These are phyloP conservation scores for Eptesicus fuscus DNA, from an alignment of 2,113 vertebrate genomes.

Conservation along the genomic window DNA sequence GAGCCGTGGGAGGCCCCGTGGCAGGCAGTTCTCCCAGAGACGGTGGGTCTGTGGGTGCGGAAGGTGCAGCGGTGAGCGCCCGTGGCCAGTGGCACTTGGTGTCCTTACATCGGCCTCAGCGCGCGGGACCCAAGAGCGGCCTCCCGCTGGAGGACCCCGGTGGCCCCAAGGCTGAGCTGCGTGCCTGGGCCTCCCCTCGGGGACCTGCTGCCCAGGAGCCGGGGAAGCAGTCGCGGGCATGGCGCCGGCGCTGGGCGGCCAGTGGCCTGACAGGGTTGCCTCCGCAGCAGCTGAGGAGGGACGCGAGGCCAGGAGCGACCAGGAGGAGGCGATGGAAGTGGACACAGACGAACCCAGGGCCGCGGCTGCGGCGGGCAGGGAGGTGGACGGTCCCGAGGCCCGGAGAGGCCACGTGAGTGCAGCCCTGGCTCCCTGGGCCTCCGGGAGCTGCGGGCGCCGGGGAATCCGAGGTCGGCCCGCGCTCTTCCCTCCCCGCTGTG, in stretches of 20 bases:
- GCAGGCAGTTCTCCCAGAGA: too few relatives aligned
- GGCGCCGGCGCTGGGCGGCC: rapidly evolving
- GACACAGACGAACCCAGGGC: rapidly evolving
- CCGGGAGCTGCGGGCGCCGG: not conserved
- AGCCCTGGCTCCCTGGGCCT: not conserved
- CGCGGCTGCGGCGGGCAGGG: rapidly evolving
- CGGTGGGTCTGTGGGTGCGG: rapidly evolving
- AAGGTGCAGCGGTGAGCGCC: rapidly evolving
- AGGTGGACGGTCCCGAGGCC: rapidly evolving
- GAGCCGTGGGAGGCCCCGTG: too few relatives aligned
- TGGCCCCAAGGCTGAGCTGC: rapidly evolving
- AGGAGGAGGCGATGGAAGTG: constrained; percentile 24
- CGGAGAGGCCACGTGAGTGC: constrained; percentile 59
- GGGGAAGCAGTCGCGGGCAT: rapidly evolving
- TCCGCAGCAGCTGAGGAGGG: not conserved
- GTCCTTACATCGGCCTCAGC: rapidly evolving
- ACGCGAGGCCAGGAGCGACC: rapidly evolving
- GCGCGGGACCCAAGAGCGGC: rapidly evolving
- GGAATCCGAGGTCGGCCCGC: rapidly evolving
- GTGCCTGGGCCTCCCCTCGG: not conserved
- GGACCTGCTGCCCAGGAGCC: rapidly evolving
- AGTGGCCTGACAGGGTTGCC: rapidly evolving
- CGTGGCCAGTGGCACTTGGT: not conserved
- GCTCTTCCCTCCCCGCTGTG: not conserved
- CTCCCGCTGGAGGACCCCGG: not conserved